Conservation (phyloP, 2,888 invertebrate species). For the Baronia brevicornis region DNA sequence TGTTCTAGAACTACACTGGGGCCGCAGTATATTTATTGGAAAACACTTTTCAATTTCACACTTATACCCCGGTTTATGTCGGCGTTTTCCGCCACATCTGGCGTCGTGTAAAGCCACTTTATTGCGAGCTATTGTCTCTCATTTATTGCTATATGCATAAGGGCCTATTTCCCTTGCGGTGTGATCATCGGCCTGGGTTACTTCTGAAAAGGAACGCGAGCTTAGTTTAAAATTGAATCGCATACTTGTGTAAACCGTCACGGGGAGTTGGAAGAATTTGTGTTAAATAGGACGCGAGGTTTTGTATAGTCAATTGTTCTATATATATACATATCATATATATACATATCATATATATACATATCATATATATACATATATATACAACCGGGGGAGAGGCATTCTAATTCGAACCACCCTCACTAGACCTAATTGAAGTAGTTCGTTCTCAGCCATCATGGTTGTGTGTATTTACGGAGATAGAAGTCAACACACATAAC, state of each 20-base stretch:
- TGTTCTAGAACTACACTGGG: no score
- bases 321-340: no score
- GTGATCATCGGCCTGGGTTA: neutral
- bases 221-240: constrained; percentile 11
- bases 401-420: no score
- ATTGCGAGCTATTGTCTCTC: neutral
- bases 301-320: no score
- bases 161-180: neutral
- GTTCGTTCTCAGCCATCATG: no score
- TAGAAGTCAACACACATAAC: no score
- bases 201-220: constrained; percentile 4
- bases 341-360: no score
- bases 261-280: constrained; percentile 5
- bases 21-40: constrained; percentile 3
- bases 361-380: no score
- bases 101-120: neutral
- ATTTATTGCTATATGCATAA: neutral
- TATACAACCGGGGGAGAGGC: no score
- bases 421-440: no score
- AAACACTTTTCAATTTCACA: constrained; percentile 9
- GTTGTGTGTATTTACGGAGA: no score
- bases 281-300: neutral
- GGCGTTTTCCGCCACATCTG: constrained; percentile 1
- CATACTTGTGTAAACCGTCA: constrained; percentile 5
- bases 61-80: constrained; percentile 4